Percentiles rank a stretch among this genome's conserved stretches.
These are phyloP conservation scores for Urechis unicinctus DNA, from an alignment of 2,888 invertebrate genomes.

Conservation along the genomic window DNA sequence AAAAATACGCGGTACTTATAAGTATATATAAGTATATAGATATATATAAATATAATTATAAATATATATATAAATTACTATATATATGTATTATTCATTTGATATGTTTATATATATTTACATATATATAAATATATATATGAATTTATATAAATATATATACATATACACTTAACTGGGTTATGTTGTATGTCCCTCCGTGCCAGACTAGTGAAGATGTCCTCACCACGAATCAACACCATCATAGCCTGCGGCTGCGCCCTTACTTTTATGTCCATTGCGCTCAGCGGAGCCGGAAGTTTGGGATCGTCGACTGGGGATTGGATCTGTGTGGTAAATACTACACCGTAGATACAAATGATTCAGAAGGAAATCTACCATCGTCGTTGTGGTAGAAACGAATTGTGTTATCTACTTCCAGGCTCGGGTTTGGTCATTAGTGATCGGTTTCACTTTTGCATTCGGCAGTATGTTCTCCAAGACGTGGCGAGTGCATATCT, in stretches of 20 bases:
- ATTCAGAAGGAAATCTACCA: too few species aligned
- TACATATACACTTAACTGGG: too few species aligned
- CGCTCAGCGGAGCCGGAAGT: background rate
- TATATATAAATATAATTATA: background rate
- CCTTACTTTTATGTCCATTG: background rate
- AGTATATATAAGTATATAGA: too few species aligned
- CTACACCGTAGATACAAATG: background rate
- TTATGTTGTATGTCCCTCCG: too few species aligned
- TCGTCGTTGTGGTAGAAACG: too few species aligned
- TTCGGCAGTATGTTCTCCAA: slow-evolving; percentile 11
- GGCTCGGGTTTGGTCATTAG: background rate
- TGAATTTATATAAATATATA: too few species aligned
- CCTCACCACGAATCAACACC: slow-evolving; percentile 9
- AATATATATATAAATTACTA: background rate
- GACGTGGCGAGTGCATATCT: slow-evolving; percentile 9
- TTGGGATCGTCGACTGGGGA: background rate
- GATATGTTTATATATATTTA: background rate
- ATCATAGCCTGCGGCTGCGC: slow-evolving; percentile 8
- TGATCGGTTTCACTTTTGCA: slow-evolving; percentile 9
- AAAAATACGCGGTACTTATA: too few species aligned
- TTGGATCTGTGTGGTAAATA: slow-evolving; percentile 2
- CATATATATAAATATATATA: too few species aligned
- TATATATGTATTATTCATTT: slow-evolving; percentile 1
- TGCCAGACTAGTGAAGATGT: slow-evolving; percentile 11
- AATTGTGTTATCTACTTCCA: too few species aligned